Percentiles rank a stretch among this genome's conserved stretches.
These are phyloP conservation scores for Setophaga kirtlandii DNA, from an alignment of 2,113 vertebrate species.

Conservation along the genomic window DNA sequence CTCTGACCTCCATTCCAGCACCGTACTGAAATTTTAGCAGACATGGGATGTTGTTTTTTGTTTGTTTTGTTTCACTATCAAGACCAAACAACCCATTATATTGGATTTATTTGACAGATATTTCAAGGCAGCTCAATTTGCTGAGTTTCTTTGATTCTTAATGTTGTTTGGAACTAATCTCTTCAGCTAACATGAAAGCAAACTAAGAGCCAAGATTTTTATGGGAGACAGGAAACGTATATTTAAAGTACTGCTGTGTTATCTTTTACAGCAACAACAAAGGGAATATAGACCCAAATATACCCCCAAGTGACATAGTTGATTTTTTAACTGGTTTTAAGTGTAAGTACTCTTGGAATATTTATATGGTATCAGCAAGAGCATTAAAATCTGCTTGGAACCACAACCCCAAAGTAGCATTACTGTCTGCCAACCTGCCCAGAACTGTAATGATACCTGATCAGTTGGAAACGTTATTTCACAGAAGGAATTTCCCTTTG, in stretches of 20 bases:
- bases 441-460: neutral
- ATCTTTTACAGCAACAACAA: conserved; percentile 48
- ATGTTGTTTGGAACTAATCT: conserved; percentile 54
- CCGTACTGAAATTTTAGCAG: conserved; percentile 10
- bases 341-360: conserved; percentile 8
- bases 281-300: conserved; percentile 23
- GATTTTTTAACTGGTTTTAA: conserved; percentile 26
- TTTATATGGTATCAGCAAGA: neutral
- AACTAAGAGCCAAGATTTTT: conserved; percentile 44
- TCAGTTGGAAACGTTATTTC: neutral
- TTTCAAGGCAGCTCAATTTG: conserved; percentile 48
- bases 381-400: conserved; percentile 15
- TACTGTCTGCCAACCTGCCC: neutral
- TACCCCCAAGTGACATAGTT: neutral
- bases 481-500: neutral
- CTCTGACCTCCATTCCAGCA: conserved; percentile 19
- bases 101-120: conserved; percentile 40
- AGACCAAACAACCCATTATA: conserved; percentile 36
- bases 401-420: neutral
- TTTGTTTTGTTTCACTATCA: conserved; percentile 11
- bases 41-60: neutral
- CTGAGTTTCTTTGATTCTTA: conserved; percentile 49
- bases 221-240: conserved; percentile 14
- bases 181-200: conserved; percentile 56
- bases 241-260: conserved; percentile 27